phyloP scores from a whole-genome alignment of 2,888 invertebrate genomes.

The Alentia gelatinosa region DNA sequence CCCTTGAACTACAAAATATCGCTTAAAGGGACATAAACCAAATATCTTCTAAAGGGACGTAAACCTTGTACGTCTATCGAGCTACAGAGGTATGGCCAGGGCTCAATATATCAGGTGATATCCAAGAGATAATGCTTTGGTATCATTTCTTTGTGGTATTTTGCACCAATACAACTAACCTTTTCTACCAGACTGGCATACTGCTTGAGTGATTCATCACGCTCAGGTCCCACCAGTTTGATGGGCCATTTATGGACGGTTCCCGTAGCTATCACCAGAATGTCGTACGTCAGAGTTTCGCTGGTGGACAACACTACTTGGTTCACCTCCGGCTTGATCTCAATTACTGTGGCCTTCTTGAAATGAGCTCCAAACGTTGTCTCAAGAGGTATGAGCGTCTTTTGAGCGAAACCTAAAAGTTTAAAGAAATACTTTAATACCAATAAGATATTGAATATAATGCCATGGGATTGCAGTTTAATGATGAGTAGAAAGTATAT shows the following conservation, averaged over 20 bases:
- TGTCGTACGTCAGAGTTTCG: conserved; percentile 58
- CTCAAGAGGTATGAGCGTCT: conserved; percentile 56
- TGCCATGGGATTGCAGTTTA: too few species aligned
- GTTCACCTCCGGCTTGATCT: conserved; percentile 50
- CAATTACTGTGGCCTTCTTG: conserved; percentile 57
- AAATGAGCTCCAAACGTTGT: conserved; percentile 60
- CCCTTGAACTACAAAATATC: too few species aligned
- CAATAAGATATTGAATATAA: too few species aligned
- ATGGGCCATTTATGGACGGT: conserved; percentile 13
- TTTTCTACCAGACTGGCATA: not conserved
- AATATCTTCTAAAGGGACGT: too few species aligned
- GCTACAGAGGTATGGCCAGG: too few species aligned
- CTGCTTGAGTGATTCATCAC: not conserved
- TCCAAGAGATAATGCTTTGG: too few species aligned
- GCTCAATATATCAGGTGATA: too few species aligned
- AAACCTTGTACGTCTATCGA: too few species aligned
- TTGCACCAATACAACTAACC: not conserved
- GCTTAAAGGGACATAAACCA: too few species aligned
- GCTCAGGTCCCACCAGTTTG: not conserved
- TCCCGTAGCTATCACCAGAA: conserved; percentile 63
- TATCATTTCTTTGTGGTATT: too few species aligned
- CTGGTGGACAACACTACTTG: conserved; percentile 59
- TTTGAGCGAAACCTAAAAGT: conserved; percentile 47
- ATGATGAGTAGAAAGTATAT: too few species aligned
- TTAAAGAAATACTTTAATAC: too few species aligned